Evolutionary conservation across 1,140 invertebrate genomes (phyloP).

Genomic region (Sitobion miscanthi): DNA sequence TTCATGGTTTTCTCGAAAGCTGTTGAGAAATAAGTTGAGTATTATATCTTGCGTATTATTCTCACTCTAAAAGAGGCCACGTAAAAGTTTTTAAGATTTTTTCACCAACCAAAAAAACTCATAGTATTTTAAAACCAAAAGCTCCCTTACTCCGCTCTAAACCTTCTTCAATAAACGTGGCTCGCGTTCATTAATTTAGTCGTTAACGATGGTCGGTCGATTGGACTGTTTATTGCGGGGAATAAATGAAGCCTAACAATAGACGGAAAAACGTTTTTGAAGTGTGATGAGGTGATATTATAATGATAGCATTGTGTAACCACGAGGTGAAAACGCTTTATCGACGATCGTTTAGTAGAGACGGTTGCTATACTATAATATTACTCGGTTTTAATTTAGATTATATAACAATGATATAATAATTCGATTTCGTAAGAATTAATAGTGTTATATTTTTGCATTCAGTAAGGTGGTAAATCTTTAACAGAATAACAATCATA

Average conservation of each 20-base stretch:
- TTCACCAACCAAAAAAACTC: not conserved
- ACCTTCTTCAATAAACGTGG: not conserved
- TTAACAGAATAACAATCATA: not conserved
- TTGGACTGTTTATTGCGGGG: not conserved
- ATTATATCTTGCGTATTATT: not conserved
- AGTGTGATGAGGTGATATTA: not conserved
- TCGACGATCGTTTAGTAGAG: not conserved
- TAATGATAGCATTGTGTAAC: not conserved
- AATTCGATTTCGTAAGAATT: not conserved
- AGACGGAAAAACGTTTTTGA: constrained; percentile 10
- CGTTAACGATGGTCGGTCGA: not conserved
- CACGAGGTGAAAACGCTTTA: not conserved
- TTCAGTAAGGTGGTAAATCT: not conserved
- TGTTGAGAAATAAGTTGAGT: not conserved
- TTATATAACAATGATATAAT: not conserved
- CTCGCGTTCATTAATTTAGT: not conserved
- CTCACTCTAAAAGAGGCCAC: not conserved
- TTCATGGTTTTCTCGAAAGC: not conserved
- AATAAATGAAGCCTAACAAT: not conserved
- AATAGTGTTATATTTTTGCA: not conserved
- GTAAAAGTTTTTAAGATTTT: not conserved
- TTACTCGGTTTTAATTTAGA: not conserved
- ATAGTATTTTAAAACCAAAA: not conserved
- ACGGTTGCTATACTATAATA: not conserved
- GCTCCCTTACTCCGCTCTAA: not conserved